phyloP scores from a whole-genome alignment of 2,797 vertebrate genomes.

The Acrossocheilus wenchowensis region DNA sequence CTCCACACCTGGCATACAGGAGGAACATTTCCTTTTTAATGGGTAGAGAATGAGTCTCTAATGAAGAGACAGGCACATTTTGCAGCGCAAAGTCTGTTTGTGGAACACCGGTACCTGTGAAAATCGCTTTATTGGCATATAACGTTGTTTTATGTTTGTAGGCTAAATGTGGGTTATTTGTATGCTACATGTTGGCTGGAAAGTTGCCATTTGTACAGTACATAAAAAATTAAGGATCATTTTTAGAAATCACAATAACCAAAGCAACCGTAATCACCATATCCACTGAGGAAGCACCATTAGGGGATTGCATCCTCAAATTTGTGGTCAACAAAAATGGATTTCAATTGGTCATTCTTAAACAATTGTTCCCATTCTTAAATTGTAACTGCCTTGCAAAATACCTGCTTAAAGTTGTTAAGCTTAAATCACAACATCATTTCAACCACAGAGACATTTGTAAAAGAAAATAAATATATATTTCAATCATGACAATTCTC shows the following conservation, averaged over 20 bases:
- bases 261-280: not conserved
- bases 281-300: not conserved
- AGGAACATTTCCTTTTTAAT: conserved; percentile 73
- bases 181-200: not conserved
- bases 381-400: not conserved
- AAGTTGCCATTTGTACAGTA: not conserved
- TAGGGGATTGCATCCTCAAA: not conserved
- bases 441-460: not conserved
- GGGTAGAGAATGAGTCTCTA: conserved; percentile 50
- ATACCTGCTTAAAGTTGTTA: not conserved
- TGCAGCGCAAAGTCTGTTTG: conserved; percentile 68
- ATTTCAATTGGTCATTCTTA: not conserved
- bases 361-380: not conserved
- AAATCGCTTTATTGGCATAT: not conserved
- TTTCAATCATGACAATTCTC: not conserved
- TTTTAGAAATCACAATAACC: not conserved
- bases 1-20: conserved; percentile 79
- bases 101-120: conserved; percentile 2
- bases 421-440: not conserved
- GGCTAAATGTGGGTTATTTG: not conserved
- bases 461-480: not conserved
- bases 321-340: not conserved
- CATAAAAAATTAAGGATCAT: not conserved
- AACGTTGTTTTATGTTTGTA: not conserved
- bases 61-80: conserved; percentile 70